A percentile compares a stretch with the other conserved stretches of the same genome.
Conservation (phyloP, 2,888 invertebrate genomes). For the Octodonta nipae region DNA sequence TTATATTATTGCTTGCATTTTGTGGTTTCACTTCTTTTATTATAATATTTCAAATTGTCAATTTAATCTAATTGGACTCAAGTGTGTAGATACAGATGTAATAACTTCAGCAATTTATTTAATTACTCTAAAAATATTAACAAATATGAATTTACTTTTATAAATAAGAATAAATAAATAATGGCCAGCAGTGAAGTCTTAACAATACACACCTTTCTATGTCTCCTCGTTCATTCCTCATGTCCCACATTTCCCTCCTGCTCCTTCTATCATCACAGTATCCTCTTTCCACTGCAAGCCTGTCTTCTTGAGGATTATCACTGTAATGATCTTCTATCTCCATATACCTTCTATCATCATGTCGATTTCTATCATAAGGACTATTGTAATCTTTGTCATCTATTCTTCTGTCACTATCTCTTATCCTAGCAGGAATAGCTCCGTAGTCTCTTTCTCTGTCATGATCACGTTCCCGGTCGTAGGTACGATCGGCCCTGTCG, state of each 20-base stretch:
- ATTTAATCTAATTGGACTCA: too few species aligned
- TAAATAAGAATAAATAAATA: too few species aligned
- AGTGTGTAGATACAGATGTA: too few species aligned
- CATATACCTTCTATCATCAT: constrained; percentile 35
- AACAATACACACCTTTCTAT: constrained; percentile 26
- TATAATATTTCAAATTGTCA: too few species aligned
- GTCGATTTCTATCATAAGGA: constrained; percentile 35
- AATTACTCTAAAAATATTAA: too few species aligned
- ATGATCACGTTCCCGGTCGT: too few species aligned
- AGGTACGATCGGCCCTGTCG: constrained; percentile 17
- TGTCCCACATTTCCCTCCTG: constrained; percentile 31
- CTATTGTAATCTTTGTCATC: constrained; percentile 34
- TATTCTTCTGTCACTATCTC: constrained; percentile 26
- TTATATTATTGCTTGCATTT: too few species aligned
- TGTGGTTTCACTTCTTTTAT: too few species aligned
- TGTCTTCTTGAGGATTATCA: constrained; percentile 28
- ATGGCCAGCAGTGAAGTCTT: too few species aligned
- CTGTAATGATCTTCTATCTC: constrained; percentile 31
- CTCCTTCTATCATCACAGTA: constrained; percentile 30
- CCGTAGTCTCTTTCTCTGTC: constrained; percentile 27
- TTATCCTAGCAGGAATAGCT: constrained; percentile 26
- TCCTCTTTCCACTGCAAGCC: constrained; percentile 23
- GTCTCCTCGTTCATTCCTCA: constrained; percentile 27
- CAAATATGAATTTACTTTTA: too few species aligned
- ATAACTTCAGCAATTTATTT: too few species aligned